Base-by-base conservation (phyloP, 2,888 invertebrate species). In the Calameuta pallipes region DNA sequence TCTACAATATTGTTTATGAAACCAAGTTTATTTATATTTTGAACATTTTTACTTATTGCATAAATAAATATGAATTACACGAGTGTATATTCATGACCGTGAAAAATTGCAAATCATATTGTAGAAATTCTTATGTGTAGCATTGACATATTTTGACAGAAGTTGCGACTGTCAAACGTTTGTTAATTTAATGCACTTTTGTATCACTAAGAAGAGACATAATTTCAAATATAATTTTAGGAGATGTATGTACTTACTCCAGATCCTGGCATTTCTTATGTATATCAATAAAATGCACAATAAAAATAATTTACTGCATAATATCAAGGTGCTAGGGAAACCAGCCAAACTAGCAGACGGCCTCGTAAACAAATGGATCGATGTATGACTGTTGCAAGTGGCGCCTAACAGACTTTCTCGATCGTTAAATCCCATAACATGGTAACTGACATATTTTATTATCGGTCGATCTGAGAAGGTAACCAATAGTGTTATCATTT, bases 291-390 rank as follows among this genome's bases (percentile, higher is more conserved):
- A 56, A 56, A 56, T 56, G 6, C 56, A 56, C 56, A 56, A 23
- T 56, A 56, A 56, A 36, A 69, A 82, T 73, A 74, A 81, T 82
- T 84, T 82, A 85, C 78, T 83, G 81, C 82, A 83, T 83, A 76
- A 34, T 69, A 73, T 74, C 69, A 56, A 56, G 56, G 56, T 56
- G 68, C 36, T 69, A 75, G 74, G 13, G 36, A 71, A 34, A 71
- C 34, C 34, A 33, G 73, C 78, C 75, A 41, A 70, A 74, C 80
- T 84, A 87, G 87, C 85, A 87, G 87, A 87, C 86, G 82, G 85
- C 81, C 83, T 82, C 80, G 84, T 87, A 87, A 87, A 87, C 87
- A 87, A 87, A 87, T 87, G 83, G 85, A 87, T 87, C 87, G 84
- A 87, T 87, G 80, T 78, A 15, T 34, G 9, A 31, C 71, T 34